Base-by-base conservation (phyloP, 1,140 invertebrate genomes). In the Diachasmimorpha longicaudata region DNA sequence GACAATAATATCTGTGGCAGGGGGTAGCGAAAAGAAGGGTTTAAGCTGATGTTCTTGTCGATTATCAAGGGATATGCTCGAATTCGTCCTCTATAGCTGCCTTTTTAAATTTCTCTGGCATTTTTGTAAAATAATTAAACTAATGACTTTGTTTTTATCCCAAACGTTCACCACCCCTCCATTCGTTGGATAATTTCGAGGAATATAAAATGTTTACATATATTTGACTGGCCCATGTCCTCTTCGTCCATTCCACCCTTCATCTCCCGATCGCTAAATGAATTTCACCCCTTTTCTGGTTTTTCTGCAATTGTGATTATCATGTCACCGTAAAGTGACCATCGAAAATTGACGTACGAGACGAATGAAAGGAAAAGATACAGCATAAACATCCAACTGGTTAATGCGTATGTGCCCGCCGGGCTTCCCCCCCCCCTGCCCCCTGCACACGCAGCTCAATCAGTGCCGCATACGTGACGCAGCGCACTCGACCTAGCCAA, bases 401-500 rank as follows among this genome's bases (percentile, higher is more conserved):
- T 71, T 23, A 71, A 37, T 71, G 46, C 31, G 67, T 69, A 58
- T 72, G 25, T 66, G 48, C 21, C 48, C 25, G 11, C 44, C 16
- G 70, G 58, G 25, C 42, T 14, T 13, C 39, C 69, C 55, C 67
- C 11, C 5, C 44, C 23, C 21, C 39, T 58, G 39, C 67, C 11
- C 5, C 44, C 23, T 19, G 19, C 72, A 82, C 79, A 83, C 81
- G 84, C 81, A 75, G 83, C 82, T 85, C 84, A 85, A 87, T 87
- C 83, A 86, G 78, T 82, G 81, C 77, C 77, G 78, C 37, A 79
- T 80, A 81, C 83, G 83, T 81, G 83, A 83, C 80, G 81, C 83
- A 79, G 80, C 80, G 83, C 81, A 81, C 82, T 85, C 86, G 86
- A 87, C 86, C 86, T 88, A 87, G 84, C 82, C 86, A 88, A 88